Percentiles rank a stretch among this genome's conserved stretches.
These are phyloP conservation scores for Caenorhabditis latens DNA, from an alignment of 1,140 invertebrate species.

Conservation along the genomic window DNA sequence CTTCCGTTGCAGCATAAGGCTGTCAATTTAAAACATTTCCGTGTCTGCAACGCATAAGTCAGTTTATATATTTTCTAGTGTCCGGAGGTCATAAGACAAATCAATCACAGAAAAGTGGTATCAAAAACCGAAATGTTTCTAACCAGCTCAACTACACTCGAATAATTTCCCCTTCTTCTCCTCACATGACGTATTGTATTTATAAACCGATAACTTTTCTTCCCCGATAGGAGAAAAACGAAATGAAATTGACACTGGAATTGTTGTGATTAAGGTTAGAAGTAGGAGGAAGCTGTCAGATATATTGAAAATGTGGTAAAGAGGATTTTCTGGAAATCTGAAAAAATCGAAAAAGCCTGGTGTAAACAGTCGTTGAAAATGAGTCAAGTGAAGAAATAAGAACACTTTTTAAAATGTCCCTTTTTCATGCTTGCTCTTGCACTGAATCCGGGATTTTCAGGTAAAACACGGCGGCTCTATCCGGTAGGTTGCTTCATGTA, in stretches of 20 bases:
- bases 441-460: too few species aligned
- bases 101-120: conserved; percentile 42
- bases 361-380: conserved; percentile 18
- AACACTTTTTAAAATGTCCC: not conserved
- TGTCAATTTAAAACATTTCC: too few species aligned
- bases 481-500: not conserved
- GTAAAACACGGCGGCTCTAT: too few species aligned
- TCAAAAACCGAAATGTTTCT: conserved; percentile 35
- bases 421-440: too few species aligned
- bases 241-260: too few species aligned
- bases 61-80: not conserved
- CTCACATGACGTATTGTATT: conserved; percentile 24
- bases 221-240: too few species aligned
- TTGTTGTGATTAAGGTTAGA: too few species aligned
- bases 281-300: too few species aligned
- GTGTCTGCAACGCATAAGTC: not conserved
- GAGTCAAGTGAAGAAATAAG: not conserved
- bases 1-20: too few species aligned
- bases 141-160: conserved; percentile 2
- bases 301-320: too few species aligned
- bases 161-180: not conserved
- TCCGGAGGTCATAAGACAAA: conserved; percentile 18
- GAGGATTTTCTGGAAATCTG: too few species aligned
- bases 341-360: too few species aligned
- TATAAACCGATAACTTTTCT: conserved; percentile 7